Evolutionary conservation across 2,888 invertebrate genomes (phyloP).

Genomic region (Himalopsyche kuldschensis): DNA sequence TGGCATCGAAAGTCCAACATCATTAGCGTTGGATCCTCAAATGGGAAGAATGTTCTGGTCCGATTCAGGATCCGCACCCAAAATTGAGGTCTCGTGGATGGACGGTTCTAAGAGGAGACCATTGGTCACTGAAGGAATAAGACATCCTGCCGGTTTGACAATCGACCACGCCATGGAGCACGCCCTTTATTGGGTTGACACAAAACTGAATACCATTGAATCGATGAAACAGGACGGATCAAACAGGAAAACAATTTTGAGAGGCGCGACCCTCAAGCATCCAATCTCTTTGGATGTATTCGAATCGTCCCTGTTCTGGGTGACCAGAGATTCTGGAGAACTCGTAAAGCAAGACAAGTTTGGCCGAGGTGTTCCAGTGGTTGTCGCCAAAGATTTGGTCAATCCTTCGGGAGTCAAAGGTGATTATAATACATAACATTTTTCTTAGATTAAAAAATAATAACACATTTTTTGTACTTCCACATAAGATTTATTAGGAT

Average conservation of each 20-base stretch:
- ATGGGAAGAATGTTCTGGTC: slow-evolving; percentile 91
- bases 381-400: slow-evolving; percentile 79
- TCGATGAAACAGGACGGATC: slow-evolving; percentile 81
- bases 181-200: slow-evolving; percentile 93
- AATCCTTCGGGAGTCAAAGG: slow-evolving; percentile 86
- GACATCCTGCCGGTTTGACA: slow-evolving; percentile 86
- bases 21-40: slow-evolving; percentile 85
- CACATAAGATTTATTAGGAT: too few species aligned
- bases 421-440: slow-evolving; percentile 43
- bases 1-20: slow-evolving; percentile 83
- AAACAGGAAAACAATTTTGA: slow-evolving; percentile 69
- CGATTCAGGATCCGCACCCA: slow-evolving; percentile 86
- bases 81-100: slow-evolving; percentile 96
- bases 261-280: slow-evolving; percentile 74
- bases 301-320: slow-evolving; percentile 91
- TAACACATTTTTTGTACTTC: too few species aligned
- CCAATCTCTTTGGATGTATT: slow-evolving; percentile 91
- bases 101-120: slow-evolving; percentile 87
- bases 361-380: slow-evolving; percentile 87
- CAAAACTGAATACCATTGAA: slow-evolving; percentile 88
- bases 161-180: slow-evolving; percentile 91
- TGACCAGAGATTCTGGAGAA: slow-evolving; percentile 86
- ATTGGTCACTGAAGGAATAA: slow-evolving; percentile 77
- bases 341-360: slow-evolving; percentile 93
- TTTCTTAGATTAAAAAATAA: not conserved